Percentiles rank a stretch among this genome's conserved stretches.
Evolutionary conservation across 2,888 invertebrate species (phyloP).

Genomic region (Eurois occulta): DNA sequence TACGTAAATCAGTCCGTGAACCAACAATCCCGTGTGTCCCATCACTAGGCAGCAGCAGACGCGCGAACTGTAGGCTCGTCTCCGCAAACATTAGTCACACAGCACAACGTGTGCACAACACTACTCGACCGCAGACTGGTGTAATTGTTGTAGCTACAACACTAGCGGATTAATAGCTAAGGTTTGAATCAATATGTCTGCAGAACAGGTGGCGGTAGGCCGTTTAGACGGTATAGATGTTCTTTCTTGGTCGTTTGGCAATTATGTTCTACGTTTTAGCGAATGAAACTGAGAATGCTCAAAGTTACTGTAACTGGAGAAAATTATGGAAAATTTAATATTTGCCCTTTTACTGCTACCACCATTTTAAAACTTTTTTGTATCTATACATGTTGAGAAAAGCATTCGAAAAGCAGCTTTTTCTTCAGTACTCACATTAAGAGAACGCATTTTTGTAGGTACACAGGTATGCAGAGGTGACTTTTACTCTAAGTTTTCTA

Average conservation of each 20-base stretch:
- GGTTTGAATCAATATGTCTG: slow-evolving; percentile 61
- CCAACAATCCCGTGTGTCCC: slow-evolving; percentile 64
- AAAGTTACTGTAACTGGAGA: slow-evolving; percentile 11
- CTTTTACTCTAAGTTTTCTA: not conserved
- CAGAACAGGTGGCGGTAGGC: slow-evolving; percentile 23
- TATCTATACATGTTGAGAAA: not conserved
- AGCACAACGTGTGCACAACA: slow-evolving; percentile 63
- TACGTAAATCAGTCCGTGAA: not conserved
- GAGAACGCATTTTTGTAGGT: not conserved
- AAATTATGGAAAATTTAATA: slow-evolving; percentile 16
- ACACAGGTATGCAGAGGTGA: not conserved
- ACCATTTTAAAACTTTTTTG: not conserved
- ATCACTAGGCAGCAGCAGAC: slow-evolving; percentile 66
- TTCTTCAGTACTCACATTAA: not conserved
- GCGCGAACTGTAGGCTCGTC: slow-evolving; percentile 72
- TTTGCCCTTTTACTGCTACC: not conserved
- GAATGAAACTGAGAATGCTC: not conserved
- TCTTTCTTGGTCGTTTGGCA: not conserved
- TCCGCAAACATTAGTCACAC: slow-evolving; percentile 77
- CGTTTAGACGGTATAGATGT: not conserved
- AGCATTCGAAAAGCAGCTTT: no score
- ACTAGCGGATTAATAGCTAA: slow-evolving; percentile 60
- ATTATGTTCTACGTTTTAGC: not conserved
- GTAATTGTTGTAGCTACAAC: slow-evolving; percentile 64
- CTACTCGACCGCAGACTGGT: slow-evolving; percentile 67